Base-by-base conservation (phyloP, 2,888 invertebrate genomes). In the Antheraea assamensis region DNA sequence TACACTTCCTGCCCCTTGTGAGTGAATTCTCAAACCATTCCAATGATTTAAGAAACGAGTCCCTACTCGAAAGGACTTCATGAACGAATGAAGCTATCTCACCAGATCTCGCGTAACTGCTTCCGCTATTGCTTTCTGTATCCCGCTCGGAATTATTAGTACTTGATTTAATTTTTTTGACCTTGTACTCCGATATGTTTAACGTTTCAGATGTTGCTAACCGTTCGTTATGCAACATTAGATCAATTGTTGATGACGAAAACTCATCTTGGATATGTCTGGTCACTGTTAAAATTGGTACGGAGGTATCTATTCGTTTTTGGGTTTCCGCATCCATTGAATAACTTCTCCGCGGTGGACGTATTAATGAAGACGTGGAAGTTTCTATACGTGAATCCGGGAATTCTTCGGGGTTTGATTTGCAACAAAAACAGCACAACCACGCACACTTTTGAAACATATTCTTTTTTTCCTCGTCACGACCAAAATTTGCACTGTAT, bases 11-110 rank as follows among this genome's bases (percentile, higher is more conserved):
- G 75, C 88, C 87, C 79, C 94, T 89, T 27, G 92, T 92, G 75
- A 95, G 85, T 19, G 95, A 92, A 78, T 94, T 94, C 80, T 95
- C 95, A 80, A 92, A 94, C 91, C 92, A 94, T 81, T 95, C 95
- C 83, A 95, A 81, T 61, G 95, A 93, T 75, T 88, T 92, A 76
- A 95, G 81, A 78, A 95, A 95, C 35, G 90, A 80, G 80, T 95
- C 95, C 73, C 92, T 89, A 83, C 92, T 94, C 75, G 88, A 87
- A 77, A 94, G 78, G 61, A 95, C 87, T 76, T 95, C 95, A 71
- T 90, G 90, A 81, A 95, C 90, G 87, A 95, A 94, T 76, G 91
- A 87, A 80, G 83, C 82, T 87, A 90, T 92, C 93, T 94, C 94
- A 94, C 94, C 94, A 84, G 87, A 88, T 87, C 85, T 92, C 42